These are phyloP conservation scores for Tinea semifulvella DNA, from an alignment of 2,888 invertebrate species.

Conservation along the genomic window DNA sequence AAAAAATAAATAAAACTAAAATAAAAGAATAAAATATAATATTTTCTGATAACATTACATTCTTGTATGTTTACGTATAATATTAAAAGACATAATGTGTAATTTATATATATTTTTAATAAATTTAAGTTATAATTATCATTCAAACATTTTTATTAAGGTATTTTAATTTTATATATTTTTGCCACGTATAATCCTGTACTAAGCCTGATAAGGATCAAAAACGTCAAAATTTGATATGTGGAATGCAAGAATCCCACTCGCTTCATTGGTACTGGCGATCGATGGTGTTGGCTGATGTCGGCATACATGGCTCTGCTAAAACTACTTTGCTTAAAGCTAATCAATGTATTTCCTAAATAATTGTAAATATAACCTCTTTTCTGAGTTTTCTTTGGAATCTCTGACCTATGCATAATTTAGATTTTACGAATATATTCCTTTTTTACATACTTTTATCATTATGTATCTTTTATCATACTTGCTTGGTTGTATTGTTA, in stretches of 20 bases:
- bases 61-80: no score
- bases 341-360: not conserved
- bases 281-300: constrained; percentile 11
- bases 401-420: no score
- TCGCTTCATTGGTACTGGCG: constrained; percentile 7
- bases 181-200: not conserved
- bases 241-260: not conserved
- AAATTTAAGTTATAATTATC: not conserved
- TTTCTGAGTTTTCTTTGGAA: not conserved
- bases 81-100: no score
- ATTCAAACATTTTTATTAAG: not conserved
- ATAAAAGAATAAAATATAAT: no score
- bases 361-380: constrained; percentile 1
- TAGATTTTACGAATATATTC: no score
- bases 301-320: not conserved
- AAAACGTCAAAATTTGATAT: not conserved
- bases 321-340: not conserved
- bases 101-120: not conserved
- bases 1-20: no score
- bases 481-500: no score
- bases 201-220: not conserved
- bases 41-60: no score
- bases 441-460: no score
- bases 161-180: not conserved
- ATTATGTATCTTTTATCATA: no score